Conservation (phyloP, 2,888 invertebrate genomes). For the Nycteola revayana region DNA sequence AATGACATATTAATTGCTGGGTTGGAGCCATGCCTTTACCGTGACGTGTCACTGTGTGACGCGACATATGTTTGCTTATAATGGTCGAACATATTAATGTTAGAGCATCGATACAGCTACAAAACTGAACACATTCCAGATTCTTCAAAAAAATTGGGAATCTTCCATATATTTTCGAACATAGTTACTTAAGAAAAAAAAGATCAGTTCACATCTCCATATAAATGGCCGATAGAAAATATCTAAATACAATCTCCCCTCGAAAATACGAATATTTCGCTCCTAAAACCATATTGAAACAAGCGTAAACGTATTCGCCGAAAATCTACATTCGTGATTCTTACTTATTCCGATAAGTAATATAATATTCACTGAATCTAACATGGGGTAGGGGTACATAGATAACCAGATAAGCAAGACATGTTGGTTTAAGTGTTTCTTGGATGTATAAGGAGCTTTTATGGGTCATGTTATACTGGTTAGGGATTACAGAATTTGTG, state of each 20-base stretch:
- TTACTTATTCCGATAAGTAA: constrained; percentile 52
- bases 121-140: no score
- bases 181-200: no score
- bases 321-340: constrained; percentile 50
- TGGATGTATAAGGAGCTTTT: neutral
- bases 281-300: constrained; percentile 34
- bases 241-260: constrained; percentile 6
- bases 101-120: no score
- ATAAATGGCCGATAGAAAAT: neutral
- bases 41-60: no score
- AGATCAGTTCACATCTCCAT: no score
- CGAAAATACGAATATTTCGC: constrained; percentile 8
- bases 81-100: no score
- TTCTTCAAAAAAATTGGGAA: no score
- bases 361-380: constrained; percentile 47
- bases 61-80: no score
- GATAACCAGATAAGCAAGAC: constrained; percentile 26
- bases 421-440: constrained; percentile 1
- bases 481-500: constrained; percentile 36
- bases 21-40: no score
- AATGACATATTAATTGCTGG: no score
- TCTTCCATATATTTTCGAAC: no score
- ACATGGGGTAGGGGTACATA: constrained; percentile 22
- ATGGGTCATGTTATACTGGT: constrained; percentile 31
- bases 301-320: constrained; percentile 38